Evolutionary conservation across 2,797 vertebrate species (phyloP).

Genomic region (Meriones psammophilus): DNA sequence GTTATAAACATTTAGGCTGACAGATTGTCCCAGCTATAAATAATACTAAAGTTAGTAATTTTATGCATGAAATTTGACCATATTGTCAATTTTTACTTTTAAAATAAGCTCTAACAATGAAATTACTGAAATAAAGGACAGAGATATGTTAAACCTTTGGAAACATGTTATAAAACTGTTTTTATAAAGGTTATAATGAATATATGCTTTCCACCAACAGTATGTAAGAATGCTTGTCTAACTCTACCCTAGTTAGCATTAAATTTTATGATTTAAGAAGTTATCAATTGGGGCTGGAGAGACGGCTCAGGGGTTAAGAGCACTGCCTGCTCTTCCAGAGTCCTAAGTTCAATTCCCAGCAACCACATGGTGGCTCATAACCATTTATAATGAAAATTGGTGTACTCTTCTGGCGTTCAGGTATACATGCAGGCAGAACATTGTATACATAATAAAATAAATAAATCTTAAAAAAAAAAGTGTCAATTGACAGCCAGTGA

Average conservation of each 20-base stretch:
- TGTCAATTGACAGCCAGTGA: no score
- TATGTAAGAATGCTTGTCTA: slow-evolving; percentile 58
- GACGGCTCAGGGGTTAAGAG: no score
- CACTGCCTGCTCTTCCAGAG: no score
- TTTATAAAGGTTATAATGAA: slow-evolving; percentile 62
- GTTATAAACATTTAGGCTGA: slow-evolving; percentile 67
- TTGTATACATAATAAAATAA: no score
- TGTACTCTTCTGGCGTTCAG: no score
- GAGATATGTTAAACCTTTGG: slow-evolving; percentile 71
- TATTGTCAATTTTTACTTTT: slow-evolving; percentile 68
- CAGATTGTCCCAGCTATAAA: slow-evolving; percentile 59
- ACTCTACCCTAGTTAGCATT: slow-evolving; percentile 37
- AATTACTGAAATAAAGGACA: slow-evolving; percentile 73
- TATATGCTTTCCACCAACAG: slow-evolving; percentile 41
- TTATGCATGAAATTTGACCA: slow-evolving; percentile 62
- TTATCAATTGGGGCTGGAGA: not conserved
- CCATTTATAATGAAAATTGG: no score
- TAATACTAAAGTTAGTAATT: slow-evolving; percentile 63
- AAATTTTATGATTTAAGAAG: slow-evolving; percentile 56
- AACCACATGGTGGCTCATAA: no score
- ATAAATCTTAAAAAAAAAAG: no score
- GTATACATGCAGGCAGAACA: no score
- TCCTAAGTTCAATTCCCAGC: no score
- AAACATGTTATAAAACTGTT: slow-evolving; percentile 62
- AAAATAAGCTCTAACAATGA: slow-evolving; percentile 62